phyloP scores from a whole-genome alignment of 2,888 invertebrate species.

The Leucophora obtusa region DNA sequence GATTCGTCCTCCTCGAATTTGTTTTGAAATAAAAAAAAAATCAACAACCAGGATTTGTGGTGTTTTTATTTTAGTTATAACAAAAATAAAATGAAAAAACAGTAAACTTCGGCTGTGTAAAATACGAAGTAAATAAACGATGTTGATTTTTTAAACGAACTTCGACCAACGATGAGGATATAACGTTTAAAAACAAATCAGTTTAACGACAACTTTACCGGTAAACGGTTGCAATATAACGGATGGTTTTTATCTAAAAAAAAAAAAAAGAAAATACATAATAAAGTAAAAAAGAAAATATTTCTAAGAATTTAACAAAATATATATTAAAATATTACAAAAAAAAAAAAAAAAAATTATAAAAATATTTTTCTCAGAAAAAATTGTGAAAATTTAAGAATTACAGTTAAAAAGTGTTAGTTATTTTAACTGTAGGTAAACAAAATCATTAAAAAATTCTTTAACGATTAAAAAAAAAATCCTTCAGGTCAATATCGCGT shows the following conservation, averaged over 20 bases:
- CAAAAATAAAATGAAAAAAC: conserved; percentile 46
- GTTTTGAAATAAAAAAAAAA: conserved; percentile 40
- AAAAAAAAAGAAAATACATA: conserved; percentile 5
- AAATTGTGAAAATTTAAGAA: not conserved
- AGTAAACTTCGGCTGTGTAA: conserved; percentile 35
- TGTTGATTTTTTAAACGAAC: conserved; percentile 25
- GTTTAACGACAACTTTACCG: conserved; percentile 73
- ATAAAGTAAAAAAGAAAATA: conserved; percentile 7
- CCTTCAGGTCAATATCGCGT: conserved; percentile 48
- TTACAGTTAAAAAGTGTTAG: not conserved
- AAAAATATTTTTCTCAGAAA: conserved; percentile 1
- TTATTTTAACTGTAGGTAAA: not conserved
- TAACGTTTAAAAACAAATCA: conserved; percentile 64
- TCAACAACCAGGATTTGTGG: conserved; percentile 38
- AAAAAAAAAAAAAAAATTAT: not conserved
- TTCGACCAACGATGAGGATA: conserved; percentile 47
- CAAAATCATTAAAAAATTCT: conserved; percentile 43
- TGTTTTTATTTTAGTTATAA: conserved; percentile 53
- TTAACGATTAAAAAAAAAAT: conserved; percentile 33
- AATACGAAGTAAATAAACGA: conserved; percentile 52
- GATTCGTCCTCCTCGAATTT: conserved; percentile 72
- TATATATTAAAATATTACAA: not conserved
- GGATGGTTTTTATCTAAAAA: conserved; percentile 22
- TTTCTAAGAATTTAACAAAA: not conserved
- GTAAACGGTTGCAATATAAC: conserved; percentile 69